phyloP scores from a whole-genome alignment of 2,888 invertebrate species.

The Sinohyriopsis cumingii region DNA sequence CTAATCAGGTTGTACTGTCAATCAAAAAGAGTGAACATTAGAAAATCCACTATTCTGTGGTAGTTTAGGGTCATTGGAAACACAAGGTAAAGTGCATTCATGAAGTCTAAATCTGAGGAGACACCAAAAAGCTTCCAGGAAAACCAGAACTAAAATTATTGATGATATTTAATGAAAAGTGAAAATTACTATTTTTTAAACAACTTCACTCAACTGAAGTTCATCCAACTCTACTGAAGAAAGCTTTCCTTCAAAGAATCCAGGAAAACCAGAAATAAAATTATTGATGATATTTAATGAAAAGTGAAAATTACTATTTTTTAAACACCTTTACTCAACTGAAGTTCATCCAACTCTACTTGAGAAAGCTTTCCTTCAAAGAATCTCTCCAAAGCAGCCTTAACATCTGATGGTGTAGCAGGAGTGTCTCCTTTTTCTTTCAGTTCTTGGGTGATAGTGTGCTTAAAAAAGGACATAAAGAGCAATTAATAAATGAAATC shows the following conservation, averaged over 20 bases:
- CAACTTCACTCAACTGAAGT: constrained; percentile 46
- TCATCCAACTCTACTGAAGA: constrained; percentile 54
- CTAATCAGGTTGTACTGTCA: too few species aligned
- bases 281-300: too few species aligned
- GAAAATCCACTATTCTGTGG: too few species aligned
- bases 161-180: too few species aligned
- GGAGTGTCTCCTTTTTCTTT: constrained; percentile 35
- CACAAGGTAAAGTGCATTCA: too few species aligned
- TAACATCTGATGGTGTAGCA: constrained; percentile 36
- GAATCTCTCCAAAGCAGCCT: constrained; percentile 33
- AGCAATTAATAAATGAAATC: background rate
- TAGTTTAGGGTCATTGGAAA: too few species aligned
- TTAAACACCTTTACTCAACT: constrained; percentile 42
- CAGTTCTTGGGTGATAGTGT: constrained; percentile 49
- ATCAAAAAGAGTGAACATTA: too few species aligned
- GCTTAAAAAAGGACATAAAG: constrained; percentile 11
- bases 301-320: too few species aligned
- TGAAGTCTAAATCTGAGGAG: too few species aligned
- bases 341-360: constrained; percentile 53
- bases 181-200: background rate
- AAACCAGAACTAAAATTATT: too few species aligned
- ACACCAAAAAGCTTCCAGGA: too few species aligned
- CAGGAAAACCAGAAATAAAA: too few species aligned
- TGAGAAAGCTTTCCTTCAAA: constrained; percentile 49
- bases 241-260: constrained; percentile 49